phyloP scores from a whole-genome alignment of 2,888 invertebrate genomes.

The Julus scandinavius region DNA sequence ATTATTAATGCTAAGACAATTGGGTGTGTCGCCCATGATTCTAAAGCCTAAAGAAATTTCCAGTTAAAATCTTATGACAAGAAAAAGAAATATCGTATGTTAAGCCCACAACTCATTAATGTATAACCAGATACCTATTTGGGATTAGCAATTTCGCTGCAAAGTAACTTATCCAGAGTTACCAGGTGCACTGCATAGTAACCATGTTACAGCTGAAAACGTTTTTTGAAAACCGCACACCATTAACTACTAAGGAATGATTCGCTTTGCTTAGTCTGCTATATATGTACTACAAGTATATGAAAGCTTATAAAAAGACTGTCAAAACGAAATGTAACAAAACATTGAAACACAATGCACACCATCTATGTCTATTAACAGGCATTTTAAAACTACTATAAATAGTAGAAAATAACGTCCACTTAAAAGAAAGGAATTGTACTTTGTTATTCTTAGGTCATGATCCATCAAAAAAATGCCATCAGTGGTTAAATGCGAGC shows the following conservation, averaged over 20 bases:
- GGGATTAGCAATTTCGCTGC: conserved; percentile 23
- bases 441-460: conserved; percentile 31
- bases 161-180: background rate
- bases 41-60: conserved; percentile 28
- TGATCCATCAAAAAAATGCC: background rate
- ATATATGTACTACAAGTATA: conserved; percentile 24
- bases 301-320: conserved; percentile 37
- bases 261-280: background rate
- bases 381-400: conserved; percentile 23
- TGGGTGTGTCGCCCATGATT: background rate
- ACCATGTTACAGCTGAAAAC: background rate
- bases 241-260: conserved; percentile 15
- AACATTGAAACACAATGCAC: conserved; percentile 29
- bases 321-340: conserved; percentile 21
- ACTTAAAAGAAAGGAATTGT: conserved; percentile 36
- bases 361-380: conserved; percentile 1
- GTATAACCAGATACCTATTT: background rate
- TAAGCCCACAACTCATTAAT: conserved; percentile 16
- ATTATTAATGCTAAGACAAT: background rate
- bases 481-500: background rate
- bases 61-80: background rate
- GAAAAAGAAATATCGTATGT: background rate
- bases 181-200: conserved; percentile 22
- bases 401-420: conserved; percentile 29
- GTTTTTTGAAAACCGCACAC: background rate